Evolutionary conservation across 2,888 invertebrate genomes (phyloP), one percentile per base, ranked within the genome.

Genomic region (Philereme transversata): DNA sequence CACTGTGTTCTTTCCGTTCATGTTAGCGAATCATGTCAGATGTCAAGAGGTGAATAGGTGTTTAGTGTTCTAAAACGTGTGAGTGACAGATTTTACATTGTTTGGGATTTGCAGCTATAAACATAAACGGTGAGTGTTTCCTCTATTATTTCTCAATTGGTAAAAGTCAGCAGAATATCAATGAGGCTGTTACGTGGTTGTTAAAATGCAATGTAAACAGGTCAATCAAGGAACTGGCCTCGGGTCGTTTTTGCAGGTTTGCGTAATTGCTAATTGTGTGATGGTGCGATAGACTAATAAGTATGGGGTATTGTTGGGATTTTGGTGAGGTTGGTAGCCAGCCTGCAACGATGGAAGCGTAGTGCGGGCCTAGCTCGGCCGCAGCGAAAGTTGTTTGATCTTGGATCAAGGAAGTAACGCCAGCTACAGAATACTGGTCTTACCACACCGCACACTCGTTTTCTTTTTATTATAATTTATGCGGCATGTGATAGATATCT

Each of bases 21-120:
- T 75, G 75, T 81, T 77, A 84, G 81, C 79, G 81, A 62, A 67
- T 50, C 62, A 90, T 91, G 90, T 89, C 88, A 90, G 88, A 91
- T 91, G 91, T 91, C 90, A 90, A 90, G 88, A 91, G 89, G 91
- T 92, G 90, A 90, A 85, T 86, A 86, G 76, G 87, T 89, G 88
- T 86, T 86, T 88, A 85, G 89, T 90, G 86, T 86, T 79, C 69
- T 83, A 87, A 47, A 68, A 82, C 85, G 86, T 88, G 89, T 82
- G 84, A 83, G 87, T 90, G 90, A 86, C 86, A 87, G 88, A 86
- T 88, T 86, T 85, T 86, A 85, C 84, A 86, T 89, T 90, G 88
- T 90, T 90, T 90, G 84, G 88, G 86, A 90, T 89, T 89, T 84
- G 84, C 80, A 84, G 86, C 82, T 79, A 86, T 88, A 88, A 88